These are phyloP conservation scores for Nannobrachium achirus DNA, from an alignment of 2,113 vertebrate species.

Conservation along the genomic window DNA sequence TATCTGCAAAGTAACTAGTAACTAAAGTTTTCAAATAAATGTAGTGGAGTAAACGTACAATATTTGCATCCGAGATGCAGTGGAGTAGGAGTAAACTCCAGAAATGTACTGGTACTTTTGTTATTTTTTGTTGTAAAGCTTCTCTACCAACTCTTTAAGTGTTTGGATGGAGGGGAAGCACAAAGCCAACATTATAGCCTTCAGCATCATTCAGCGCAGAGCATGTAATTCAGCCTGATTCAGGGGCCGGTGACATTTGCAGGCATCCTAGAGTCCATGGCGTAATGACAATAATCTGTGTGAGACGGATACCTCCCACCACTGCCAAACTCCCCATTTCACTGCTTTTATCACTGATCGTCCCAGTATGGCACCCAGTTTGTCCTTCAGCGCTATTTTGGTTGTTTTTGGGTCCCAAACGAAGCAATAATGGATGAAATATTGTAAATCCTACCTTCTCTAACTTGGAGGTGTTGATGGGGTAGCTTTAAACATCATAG, in stretches of 20 bases:
- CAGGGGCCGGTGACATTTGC: constrained; percentile 27
- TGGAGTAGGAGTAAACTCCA: no score
- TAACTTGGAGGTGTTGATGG: constrained; percentile 22
- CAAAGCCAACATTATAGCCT: constrained; percentile 2
- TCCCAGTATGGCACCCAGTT: not conserved
- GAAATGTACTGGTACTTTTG: not conserved
- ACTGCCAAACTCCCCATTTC: constrained; percentile 7
- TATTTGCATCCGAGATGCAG: no score
- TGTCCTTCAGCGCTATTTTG: constrained; percentile 5
- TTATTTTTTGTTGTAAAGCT: not conserved
- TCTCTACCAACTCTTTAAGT: not conserved
- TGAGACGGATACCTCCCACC: not conserved
- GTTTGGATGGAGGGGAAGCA: not conserved
- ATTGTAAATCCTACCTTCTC: constrained; percentile 11
- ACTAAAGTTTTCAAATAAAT: no score
- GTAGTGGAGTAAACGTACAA: no score
- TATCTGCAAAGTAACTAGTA: no score
- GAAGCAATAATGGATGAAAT: not conserved
- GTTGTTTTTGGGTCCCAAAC: not conserved
- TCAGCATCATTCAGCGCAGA: constrained; percentile 27
- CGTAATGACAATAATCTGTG: constrained; percentile 59
- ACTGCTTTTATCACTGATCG: not conserved
- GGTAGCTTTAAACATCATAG: constrained; percentile 9
- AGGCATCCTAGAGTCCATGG: constrained; percentile 30
- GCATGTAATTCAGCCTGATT: constrained; percentile 51